phyloP scores from a whole-genome alignment of 1,140 invertebrate genomes.

The Acromyrmex echinatior region DNA sequence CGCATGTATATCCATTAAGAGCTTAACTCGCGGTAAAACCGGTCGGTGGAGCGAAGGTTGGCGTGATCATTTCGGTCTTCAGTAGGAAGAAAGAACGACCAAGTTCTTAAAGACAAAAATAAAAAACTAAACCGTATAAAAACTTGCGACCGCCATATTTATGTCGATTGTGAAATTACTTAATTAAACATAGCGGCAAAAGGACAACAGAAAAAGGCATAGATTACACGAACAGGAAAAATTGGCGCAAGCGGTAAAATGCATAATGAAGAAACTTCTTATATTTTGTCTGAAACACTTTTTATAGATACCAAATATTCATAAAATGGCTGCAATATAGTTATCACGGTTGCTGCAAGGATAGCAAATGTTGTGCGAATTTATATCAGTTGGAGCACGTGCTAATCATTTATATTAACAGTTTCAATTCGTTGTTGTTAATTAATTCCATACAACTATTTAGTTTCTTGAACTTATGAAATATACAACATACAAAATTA shows the following conservation, averaged over 20 bases:
- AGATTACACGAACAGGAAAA: slow-evolving; percentile 36
- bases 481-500: not conserved
- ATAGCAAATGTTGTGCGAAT: not conserved
- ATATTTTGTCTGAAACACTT: not conserved
- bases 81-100: slow-evolving; percentile 38
- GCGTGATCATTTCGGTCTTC: slow-evolving; percentile 53
- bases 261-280: slow-evolving; percentile 13
- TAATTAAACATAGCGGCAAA: slow-evolving; percentile 46
- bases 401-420: not conserved
- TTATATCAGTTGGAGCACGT: not conserved
- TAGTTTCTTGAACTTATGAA: not conserved
- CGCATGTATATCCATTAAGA: slow-evolving; percentile 54
- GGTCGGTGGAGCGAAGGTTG: slow-evolving; percentile 55
- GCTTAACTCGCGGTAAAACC: slow-evolving; percentile 57
- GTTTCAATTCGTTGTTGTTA: not conserved
- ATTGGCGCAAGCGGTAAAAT: not conserved
- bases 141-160: slow-evolving; percentile 51
- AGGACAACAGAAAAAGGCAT: slow-evolving; percentile 11
- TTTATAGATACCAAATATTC: not conserved
- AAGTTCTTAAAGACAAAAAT: slow-evolving; percentile 36
- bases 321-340: not conserved
- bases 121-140: slow-evolving; percentile 28
- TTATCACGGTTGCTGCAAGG: not conserved
- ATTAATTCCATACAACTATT: not conserved
- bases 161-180: slow-evolving; percentile 58